Evolutionary conservation across 2,113 vertebrate genomes (phyloP).

Genomic region (Daphoenositta chrysoptera): DNA sequence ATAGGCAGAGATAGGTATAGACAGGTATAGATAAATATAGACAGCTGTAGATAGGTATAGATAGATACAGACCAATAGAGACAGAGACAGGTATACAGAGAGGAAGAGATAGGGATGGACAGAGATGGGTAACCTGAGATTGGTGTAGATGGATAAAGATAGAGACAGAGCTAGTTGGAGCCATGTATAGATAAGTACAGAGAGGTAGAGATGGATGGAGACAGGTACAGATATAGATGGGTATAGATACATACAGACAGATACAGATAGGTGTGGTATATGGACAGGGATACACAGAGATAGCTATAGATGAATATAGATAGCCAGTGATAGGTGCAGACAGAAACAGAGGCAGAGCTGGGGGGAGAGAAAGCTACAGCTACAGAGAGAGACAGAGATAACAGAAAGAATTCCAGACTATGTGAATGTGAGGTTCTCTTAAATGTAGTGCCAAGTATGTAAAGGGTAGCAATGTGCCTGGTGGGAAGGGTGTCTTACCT

Average conservation of each 20-base stretch:
- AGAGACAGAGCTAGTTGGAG: neutral
- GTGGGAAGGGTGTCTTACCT: neutral
- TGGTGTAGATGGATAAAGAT: neutral
- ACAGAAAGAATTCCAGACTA: neutral
- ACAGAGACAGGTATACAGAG: neutral
- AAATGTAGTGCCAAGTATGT: neutral
- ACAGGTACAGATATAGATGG: neutral
- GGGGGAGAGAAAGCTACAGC: neutral
- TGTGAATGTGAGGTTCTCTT: neutral
- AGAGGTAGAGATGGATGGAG: neutral
- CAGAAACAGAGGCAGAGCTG: neutral
- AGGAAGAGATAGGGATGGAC: neutral
- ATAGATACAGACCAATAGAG: neutral
- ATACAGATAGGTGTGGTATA: rapidly evolving
- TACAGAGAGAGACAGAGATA: neutral
- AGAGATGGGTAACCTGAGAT: neutral
- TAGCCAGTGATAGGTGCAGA: neutral
- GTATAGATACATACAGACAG: neutral
- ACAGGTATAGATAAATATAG: neutral
- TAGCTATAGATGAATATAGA: neutral
- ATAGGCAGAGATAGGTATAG: neutral
- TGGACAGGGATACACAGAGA: too few species aligned
- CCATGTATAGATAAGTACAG: neutral
- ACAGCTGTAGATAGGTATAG: neutral
- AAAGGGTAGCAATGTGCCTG: neutral